phyloP scores from a whole-genome alignment of 2,888 invertebrate species.

The Sinohyriopsis cumingii region DNA sequence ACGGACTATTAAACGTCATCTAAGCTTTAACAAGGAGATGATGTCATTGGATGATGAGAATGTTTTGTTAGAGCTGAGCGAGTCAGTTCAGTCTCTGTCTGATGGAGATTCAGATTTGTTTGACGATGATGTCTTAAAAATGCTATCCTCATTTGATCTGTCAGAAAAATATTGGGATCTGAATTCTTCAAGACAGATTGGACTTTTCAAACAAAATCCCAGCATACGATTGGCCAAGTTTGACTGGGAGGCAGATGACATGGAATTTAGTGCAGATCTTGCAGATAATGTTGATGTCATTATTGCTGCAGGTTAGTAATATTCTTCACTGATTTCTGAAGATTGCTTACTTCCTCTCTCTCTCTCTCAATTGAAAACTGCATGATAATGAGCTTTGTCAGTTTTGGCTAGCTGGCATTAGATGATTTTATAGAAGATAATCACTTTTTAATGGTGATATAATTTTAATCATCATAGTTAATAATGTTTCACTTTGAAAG shows the following conservation, averaged over 20 bases:
- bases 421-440: too few relatives aligned
- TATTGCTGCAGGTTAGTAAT: slow-evolving; percentile 58
- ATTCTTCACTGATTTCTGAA: background rate
- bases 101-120: background rate
- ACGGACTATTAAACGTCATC: slow-evolving; percentile 47
- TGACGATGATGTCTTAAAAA: background rate
- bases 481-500: too few relatives aligned
- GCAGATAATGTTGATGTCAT: slow-evolving; percentile 49
- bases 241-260: slow-evolving; percentile 56
- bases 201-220: slow-evolving; percentile 11
- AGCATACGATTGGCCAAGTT: slow-evolving; percentile 46
- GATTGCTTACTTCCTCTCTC: too few relatives aligned
- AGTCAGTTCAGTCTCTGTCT: background rate
- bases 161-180: background rate
- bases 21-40: slow-evolving; percentile 39
- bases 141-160: background rate
- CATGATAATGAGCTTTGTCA: too few relatives aligned
- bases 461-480: too few relatives aligned
- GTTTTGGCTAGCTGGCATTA: too few relatives aligned
- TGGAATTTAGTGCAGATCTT: slow-evolving; percentile 33
- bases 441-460: too few relatives aligned
- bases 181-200: background rate
- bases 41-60: background rate
- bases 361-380: too few relatives aligned
- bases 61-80: background rate